phyloP scores from a whole-genome alignment of 2,797 vertebrate genomes.

The Manis javanica region DNA sequence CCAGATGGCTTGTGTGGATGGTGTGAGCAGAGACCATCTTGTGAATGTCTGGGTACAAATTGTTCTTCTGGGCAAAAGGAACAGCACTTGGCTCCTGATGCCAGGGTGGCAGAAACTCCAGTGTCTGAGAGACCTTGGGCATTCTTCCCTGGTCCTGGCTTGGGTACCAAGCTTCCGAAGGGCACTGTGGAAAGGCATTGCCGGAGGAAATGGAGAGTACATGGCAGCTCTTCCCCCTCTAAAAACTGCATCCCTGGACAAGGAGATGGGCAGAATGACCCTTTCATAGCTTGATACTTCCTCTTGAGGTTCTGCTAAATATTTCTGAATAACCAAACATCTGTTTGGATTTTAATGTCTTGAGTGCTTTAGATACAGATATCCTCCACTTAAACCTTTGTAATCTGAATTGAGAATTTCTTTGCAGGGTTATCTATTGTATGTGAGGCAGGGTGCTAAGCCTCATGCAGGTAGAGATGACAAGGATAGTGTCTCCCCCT shows the following conservation, averaged over 20 bases:
- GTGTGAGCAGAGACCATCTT: constrained; percentile 7
- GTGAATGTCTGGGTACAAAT: constrained; percentile 44
- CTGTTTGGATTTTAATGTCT: background rate
- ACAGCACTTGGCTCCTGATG: background rate
- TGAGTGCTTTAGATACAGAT: background rate
- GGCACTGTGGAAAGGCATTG: background rate
- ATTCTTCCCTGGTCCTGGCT: background rate
- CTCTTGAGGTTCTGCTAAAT: background rate
- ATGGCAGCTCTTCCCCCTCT: background rate
- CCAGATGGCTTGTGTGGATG: constrained; percentile 36
- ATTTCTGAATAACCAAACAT: background rate
- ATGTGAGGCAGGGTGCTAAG: background rate
- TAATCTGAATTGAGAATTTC: too few relatives aligned
- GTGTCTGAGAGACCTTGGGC: background rate
- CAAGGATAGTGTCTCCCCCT: background rate
- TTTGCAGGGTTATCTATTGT: background rate
- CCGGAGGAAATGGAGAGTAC: background rate
- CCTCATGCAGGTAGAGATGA: background rate
- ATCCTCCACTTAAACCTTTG: background rate
- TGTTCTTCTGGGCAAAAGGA: constrained; percentile 53
- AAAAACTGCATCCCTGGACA: background rate
- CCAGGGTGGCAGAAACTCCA: background rate
- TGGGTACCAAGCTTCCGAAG: background rate
- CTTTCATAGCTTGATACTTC: background rate
- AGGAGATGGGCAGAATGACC: background rate